Evolutionary conservation across 2,113 vertebrate species (phyloP), one percentile per base, ranked within the genome.

Genomic region (Pheucticus melanocephalus): DNA sequence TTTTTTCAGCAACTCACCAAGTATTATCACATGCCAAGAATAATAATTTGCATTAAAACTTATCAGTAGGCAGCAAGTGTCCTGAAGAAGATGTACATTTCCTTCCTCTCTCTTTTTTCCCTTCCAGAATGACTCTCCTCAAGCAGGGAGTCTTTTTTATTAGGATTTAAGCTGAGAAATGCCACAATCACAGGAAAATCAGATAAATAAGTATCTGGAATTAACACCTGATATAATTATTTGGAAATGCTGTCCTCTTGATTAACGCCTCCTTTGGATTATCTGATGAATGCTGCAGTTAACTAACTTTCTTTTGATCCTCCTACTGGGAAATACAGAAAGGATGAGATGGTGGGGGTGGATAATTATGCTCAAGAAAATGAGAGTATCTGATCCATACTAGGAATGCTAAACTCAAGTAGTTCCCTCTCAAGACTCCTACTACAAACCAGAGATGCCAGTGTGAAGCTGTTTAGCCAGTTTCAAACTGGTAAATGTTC

Each of bases 291-390:
- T 71, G 37, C 40, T 95, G 56, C 69, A 94, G 64, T 86, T 93
- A 92, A 94, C 88, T 76, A 92, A 80, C 59, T 88, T 88, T 53
- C 93, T 94, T 97, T 96, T 96, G 95, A 97, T 96, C 94, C 80
- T 96, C 95, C 93, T 95, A 96, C 95, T 75, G 86, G 51, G 85
- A 90, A 93, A 86, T 87, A 81, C 0, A 95, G 76, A 80, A 90
- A 93, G 51, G 90, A 90, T 90, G 64, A 71, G 68, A 93, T 70
- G 76, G 37, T 0, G 40, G 82, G 64, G 90, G 93, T 92, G 93
- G 92, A 63, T 81, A 95, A 95, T 95, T 95, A 96, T 59, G 50
- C 92, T 91, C n/a, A 85, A 82, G 85, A 73, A 86, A 78, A 94
- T 90, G 72, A 76, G 75, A 76, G 91, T 76, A 94, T 86, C 80